phyloP scores from a whole-genome alignment of 2,888 invertebrate genomes.

The Xestobium rufovillosum region DNA sequence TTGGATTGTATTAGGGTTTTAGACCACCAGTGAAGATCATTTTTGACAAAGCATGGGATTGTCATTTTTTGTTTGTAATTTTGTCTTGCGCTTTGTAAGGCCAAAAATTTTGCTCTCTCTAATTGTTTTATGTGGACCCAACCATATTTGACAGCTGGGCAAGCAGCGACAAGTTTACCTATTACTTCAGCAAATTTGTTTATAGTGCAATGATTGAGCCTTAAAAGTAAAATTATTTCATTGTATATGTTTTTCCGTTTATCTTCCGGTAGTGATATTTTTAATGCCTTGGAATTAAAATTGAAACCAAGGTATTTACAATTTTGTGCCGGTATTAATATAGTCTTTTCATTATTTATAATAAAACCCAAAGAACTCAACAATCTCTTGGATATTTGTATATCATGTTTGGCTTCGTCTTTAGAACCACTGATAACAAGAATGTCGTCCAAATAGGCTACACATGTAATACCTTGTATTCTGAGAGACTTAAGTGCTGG shows the following conservation, averaged over 20 bases:
- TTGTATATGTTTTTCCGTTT: slow-evolving; percentile 10
- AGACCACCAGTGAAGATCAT: slow-evolving; percentile 25
- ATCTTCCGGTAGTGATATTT: slow-evolving; percentile 12
- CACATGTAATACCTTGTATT: slow-evolving; percentile 15
- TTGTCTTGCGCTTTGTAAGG: slow-evolving; percentile 12
- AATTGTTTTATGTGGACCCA: slow-evolving; percentile 19
- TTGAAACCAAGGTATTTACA: slow-evolving; percentile 21
- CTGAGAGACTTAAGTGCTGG: slow-evolving; percentile 15
- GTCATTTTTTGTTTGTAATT: slow-evolving; percentile 16
- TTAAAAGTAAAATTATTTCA: slow-evolving; percentile 3
- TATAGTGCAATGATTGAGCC: slow-evolving; percentile 17
- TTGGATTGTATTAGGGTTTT: slow-evolving; percentile 11
- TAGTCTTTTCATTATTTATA: slow-evolving; percentile 18
- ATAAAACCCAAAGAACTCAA: slow-evolving; percentile 18
- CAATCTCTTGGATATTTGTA: slow-evolving; percentile 6
- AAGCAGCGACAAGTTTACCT: slow-evolving; percentile 22
- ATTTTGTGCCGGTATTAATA: slow-evolving; percentile 13
- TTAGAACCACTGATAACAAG: slow-evolving; percentile 4
- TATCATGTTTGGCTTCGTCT: slow-evolving; percentile 13
- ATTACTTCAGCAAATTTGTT: slow-evolving; percentile 20
- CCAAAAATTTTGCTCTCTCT: slow-evolving; percentile 19
- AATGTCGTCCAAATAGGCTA: slow-evolving; percentile 25
- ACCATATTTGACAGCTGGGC: slow-evolving; percentile 26
- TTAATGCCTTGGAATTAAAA: slow-evolving; percentile 13
- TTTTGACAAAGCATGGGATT: slow-evolving; percentile 9